Percentiles rank a stretch among this genome's conserved stretches.
Evolutionary conservation across 2,113 vertebrate genomes (phyloP).

Genomic region (Trochalopteron elliotii): DNA sequence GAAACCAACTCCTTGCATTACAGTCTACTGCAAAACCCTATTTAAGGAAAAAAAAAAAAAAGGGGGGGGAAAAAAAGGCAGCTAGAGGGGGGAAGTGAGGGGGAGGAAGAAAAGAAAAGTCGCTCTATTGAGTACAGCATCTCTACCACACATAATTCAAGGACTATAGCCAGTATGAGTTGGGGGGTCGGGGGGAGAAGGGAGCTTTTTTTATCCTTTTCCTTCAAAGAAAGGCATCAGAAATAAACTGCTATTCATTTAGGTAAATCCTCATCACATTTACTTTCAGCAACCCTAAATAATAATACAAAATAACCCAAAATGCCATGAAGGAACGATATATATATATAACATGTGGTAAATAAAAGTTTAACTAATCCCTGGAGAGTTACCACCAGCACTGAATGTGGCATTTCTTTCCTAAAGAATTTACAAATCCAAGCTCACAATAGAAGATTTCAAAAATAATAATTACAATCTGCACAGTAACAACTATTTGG

Average conservation of each 20-base stretch:
- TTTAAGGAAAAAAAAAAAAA: not conserved
- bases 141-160: constrained; percentile 48
- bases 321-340: not conserved
- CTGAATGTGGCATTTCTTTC: not conserved
- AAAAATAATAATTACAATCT: constrained; percentile 11
- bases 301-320: constrained; percentile 23
- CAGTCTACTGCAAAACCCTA: not conserved
- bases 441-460: not conserved
- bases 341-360: not conserved
- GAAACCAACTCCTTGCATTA: not conserved
- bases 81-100: not conserved
- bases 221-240: constrained; percentile 3
- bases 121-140: constrained; percentile 36
- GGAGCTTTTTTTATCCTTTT: not conserved
- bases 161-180: not conserved
- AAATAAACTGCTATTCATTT: constrained; percentile 47
- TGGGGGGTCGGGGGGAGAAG: not conserved
- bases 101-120: not conserved
- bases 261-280: constrained; percentile 41
- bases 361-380: constrained; percentile 55
- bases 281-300: constrained; percentile 47
- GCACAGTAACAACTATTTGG: not conserved
- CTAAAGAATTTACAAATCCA: not conserved
- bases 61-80: not conserved
- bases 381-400: not conserved